phyloP scores from a whole-genome alignment of 1,140 invertebrate genomes.

The Neodiprion virginianus region DNA sequence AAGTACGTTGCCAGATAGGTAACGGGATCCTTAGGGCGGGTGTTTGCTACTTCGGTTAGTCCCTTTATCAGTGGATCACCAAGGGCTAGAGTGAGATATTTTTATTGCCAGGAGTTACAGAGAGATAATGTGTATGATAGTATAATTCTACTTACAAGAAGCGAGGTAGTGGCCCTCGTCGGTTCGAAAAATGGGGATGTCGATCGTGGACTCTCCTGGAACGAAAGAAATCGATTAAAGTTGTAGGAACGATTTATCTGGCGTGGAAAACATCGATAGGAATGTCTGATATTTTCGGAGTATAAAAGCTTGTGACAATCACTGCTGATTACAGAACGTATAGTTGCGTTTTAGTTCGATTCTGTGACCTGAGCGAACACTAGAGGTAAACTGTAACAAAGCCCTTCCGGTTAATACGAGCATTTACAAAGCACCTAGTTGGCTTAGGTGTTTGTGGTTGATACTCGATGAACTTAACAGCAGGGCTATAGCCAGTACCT shows the following conservation, averaged over 20 bases:
- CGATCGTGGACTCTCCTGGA: conserved; percentile 67
- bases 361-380: neutral
- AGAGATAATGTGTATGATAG: conserved; percentile 12
- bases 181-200: conserved; percentile 78
- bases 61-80: conserved; percentile 88
- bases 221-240: conserved; percentile 28
- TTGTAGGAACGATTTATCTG: conserved; percentile 31
- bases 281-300: too few species aligned
- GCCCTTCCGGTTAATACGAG: too few species aligned
- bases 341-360: neutral
- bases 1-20: conserved; percentile 83
- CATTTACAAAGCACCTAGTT: too few species aligned
- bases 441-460: too few species aligned
- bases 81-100: conserved; percentile 65
- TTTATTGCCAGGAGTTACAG: conserved; percentile 13
- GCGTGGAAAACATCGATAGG: conserved; percentile 5
- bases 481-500: too few species aligned
- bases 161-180: conserved; percentile 85
- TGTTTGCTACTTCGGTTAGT: conserved; percentile 82
- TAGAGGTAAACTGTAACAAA: neutral
- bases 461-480: too few species aligned
- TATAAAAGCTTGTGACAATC: too few species aligned
- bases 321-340: too few species aligned
- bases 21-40: conserved; percentile 81
- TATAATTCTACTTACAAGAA: conserved; percentile 68